A percentile compares a stretch with the other conserved stretches of the same genome.
phyloP scores from a whole-genome alignment of 2,888 invertebrate genomes.

The Byasa hedistus region DNA sequence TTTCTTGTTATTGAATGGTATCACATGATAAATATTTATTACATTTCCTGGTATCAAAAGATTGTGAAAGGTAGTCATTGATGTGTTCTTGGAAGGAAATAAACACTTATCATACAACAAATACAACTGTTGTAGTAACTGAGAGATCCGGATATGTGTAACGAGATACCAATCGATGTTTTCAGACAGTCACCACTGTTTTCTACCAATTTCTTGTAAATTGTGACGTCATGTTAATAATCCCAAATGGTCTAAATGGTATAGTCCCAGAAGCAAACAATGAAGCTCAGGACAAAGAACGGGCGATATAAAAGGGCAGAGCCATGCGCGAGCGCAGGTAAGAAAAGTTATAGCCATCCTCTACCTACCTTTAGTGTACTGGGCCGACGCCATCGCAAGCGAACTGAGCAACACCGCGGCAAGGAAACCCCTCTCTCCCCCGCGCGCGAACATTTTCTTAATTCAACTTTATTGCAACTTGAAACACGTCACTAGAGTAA shows the following conservation, averaged over 20 bases:
- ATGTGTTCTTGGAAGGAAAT: slow-evolving; percentile 40
- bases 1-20: not conserved
- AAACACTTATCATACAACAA: slow-evolving; percentile 28
- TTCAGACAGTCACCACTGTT: slow-evolving; percentile 20
- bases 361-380: slow-evolving; percentile 70
- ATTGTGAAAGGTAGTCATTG: slow-evolving; percentile 39
- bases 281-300: slow-evolving; percentile 65
- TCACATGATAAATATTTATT: slow-evolving; percentile 2
- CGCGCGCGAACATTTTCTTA: slow-evolving; percentile 63
- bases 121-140: slow-evolving; percentile 4
- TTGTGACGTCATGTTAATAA: slow-evolving; percentile 32
- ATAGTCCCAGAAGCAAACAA: slow-evolving; percentile 56
- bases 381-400: slow-evolving; percentile 67
- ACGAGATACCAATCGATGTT: slow-evolving; percentile 16
- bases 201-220: slow-evolving; percentile 33
- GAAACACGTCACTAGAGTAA: slow-evolving; percentile 66
- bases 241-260: slow-evolving; percentile 18
- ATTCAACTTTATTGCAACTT: slow-evolving; percentile 63
- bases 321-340: slow-evolving; percentile 63
- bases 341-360: slow-evolving; percentile 54
- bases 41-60: slow-evolving; percentile 30
- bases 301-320: slow-evolving; percentile 39
- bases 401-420: slow-evolving; percentile 63
- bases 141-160: slow-evolving; percentile 18
- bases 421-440: slow-evolving; percentile 62